A percentile compares a stretch with the other conserved stretches of the same genome.
phyloP scores from a whole-genome alignment of 2,113 vertebrate species.

The Perca fluviatilis region DNA sequence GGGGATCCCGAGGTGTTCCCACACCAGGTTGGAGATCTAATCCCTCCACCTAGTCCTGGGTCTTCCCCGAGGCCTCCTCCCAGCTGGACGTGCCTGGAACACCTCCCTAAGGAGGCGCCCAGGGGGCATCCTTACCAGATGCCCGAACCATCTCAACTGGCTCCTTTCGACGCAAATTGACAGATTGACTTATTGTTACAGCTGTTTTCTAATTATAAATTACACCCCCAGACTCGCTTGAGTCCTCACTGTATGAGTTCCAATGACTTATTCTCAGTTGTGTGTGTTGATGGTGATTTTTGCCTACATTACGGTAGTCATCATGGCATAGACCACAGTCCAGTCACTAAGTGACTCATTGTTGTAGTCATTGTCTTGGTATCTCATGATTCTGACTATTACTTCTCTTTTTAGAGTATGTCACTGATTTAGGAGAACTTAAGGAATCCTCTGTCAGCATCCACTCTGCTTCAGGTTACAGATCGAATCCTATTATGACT shows the following conservation, averaged over 20 bases:
- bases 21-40: no score
- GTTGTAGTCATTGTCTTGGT: conserved; percentile 24
- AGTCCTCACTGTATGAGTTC: neutral
- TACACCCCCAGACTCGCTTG: neutral
- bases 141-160: no score
- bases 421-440: neutral
- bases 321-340: neutral
- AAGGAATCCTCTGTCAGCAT: neutral
- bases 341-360: conserved; percentile 39
- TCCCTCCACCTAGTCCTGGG: no score
- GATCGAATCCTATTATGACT: neutral
- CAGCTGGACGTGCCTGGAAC: no score
- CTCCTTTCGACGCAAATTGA: no score
- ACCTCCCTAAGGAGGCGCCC: no score
- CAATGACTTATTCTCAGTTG: neutral
- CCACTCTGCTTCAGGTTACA: neutral
- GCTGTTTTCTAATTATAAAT: neutral
- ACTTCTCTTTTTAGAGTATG: conserved; percentile 20
- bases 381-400: conserved; percentile 46
- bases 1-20: no score
- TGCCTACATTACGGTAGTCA: neutral
- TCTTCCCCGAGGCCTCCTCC: no score
- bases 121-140: no score
- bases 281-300: neutral
- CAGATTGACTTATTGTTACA: neutral